Conservation (phyloP, 2,113 vertebrate genomes). For the Tyto alba region DNA sequence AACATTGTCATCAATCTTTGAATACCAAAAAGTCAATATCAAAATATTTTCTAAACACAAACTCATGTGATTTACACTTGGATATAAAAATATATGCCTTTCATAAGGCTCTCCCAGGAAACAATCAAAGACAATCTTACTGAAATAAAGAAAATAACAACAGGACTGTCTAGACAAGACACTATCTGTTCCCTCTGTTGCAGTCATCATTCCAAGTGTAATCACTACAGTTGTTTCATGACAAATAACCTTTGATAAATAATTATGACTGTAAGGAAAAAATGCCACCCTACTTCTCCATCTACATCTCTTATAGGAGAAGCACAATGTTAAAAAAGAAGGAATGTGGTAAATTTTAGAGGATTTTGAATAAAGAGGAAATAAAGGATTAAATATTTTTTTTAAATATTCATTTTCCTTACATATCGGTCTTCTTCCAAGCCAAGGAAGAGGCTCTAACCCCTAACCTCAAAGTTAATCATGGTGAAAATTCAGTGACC, state of each 20-base stretch:
- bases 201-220: neutral
- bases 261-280: neutral
- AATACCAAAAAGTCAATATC: neutral
- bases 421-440: neutral
- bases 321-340: neutral
- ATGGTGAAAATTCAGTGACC: neutral
- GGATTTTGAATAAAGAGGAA: neutral
- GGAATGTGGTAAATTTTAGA: neutral
- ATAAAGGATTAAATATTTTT: neutral
- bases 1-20: neutral
- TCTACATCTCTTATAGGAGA: neutral
- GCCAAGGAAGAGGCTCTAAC: neutral
- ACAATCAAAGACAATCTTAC: neutral
- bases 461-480: neutral
- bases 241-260: neutral
- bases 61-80: fast-evolving
- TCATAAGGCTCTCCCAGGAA: neutral
- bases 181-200: neutral
- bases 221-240: neutral
- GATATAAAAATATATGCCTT: neutral
- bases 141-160: neutral
- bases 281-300: neutral
- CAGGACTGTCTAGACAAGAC: neutral
- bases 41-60: neutral
- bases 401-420: neutral